phyloP scores from a whole-genome alignment of 2,797 vertebrate species.

The Limnodromus scolopaceus region DNA sequence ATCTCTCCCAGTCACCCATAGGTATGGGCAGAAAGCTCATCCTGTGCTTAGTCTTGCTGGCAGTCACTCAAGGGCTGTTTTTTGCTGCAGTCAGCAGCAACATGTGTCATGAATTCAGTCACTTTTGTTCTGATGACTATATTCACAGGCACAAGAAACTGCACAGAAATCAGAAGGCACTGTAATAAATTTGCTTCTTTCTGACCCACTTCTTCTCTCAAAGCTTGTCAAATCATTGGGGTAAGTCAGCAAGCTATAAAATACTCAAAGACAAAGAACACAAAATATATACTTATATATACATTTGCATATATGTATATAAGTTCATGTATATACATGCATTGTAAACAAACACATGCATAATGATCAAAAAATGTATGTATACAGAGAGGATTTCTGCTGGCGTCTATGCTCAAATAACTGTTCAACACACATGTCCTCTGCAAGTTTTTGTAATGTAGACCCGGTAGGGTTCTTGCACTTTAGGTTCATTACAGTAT shows the following conservation, averaged over 20 bases:
- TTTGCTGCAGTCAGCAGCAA: constrained; percentile 16
- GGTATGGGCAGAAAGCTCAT: not conserved
- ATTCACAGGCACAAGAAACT: not conserved
- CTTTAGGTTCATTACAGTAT: not conserved
- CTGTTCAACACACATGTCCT: not conserved
- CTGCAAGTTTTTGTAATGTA: not conserved
- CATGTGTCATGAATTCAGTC: not conserved
- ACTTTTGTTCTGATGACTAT: not conserved
- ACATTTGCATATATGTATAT: not conserved
- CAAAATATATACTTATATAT: not conserved
- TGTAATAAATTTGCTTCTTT: not conserved
- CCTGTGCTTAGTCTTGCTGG: not conserved
- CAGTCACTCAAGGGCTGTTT: not conserved
- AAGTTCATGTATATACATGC: not conserved
- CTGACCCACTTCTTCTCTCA: fast-evolving
- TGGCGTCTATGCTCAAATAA: not conserved
- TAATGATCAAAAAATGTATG: not conserved
- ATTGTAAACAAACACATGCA: not conserved
- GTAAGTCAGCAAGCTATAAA: not conserved
- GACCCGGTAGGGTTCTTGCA: fast-evolving
- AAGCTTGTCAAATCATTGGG: not conserved
- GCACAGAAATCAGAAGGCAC: not conserved
- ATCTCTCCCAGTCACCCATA: not conserved
- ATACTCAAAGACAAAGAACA: not conserved
- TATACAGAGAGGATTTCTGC: not conserved